Conservation (phyloP, 2,113 vertebrate species). For the Elaphurus davidianus region DNA sequence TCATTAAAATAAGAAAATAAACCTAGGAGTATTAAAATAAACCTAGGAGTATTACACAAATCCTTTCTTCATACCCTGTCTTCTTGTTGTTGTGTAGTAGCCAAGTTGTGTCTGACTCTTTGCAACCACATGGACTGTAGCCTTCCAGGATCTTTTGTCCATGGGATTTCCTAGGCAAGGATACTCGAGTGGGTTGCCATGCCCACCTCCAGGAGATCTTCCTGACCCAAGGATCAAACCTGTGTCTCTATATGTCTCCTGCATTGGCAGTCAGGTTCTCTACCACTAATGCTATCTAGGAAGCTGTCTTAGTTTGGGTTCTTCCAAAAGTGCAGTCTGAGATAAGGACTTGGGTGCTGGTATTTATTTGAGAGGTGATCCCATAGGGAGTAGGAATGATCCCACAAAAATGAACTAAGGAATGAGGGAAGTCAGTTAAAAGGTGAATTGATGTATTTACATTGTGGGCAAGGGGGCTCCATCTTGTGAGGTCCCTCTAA, state of each 20-base stretch:
- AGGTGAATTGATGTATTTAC: background rate
- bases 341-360: background rate
- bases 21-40: background rate
- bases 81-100: background rate
- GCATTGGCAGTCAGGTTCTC: background rate
- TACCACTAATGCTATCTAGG: background rate
- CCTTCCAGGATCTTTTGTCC: background rate
- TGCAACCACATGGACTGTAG: background rate
- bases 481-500: background rate
- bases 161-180: background rate
- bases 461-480: background rate
- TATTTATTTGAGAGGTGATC: background rate
- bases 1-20: background rate
- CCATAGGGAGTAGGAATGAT: background rate
- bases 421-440: background rate
- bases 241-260: background rate
- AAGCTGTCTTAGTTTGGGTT: background rate
- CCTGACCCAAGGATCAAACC: background rate
- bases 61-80: background rate
- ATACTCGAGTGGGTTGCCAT: background rate
- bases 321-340: background rate
- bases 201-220: background rate
- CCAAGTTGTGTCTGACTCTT: background rate
- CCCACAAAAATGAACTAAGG: background rate
- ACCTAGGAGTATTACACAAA: background rate